Evolutionary conservation across 2,888 invertebrate genomes (phyloP), one percentile per base, ranked within the genome.

Genomic region (Protonemura montana): DNA sequence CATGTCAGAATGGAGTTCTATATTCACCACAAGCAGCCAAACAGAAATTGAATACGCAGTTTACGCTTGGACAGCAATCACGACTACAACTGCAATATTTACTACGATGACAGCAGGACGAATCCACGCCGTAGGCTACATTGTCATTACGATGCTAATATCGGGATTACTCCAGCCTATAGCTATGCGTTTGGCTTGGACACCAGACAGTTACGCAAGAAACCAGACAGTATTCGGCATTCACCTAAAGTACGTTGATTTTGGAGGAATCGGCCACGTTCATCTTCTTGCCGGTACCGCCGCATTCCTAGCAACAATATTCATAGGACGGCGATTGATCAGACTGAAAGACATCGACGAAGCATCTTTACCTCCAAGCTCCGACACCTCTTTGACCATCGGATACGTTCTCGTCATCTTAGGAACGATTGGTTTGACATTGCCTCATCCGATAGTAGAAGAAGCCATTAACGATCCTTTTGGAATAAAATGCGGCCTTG

Each of bases 111-210:
- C 90, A 28, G 89, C 89, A 0, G 91, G 91, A 13, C 89, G 91
- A 87, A 88, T 90, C 26, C 90, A 90, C 77, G 88, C 90, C 21
- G 82, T 90, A n/a, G 90, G 89, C 2, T 89, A 88, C 86, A 88
- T 89, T 42, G 88, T 89, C 76, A 89, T 89, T 76, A 89, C 89
- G 5, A 85, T 89, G 0, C 27, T 91, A 0, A 88, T 90, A 13
- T 89, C 90, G 2, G 89, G 89, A 0, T 5, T 91, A 6, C 85
- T 90, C 59, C 90, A 90, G 86, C 91, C 91, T 0, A 85, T 91
- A 1, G 76, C 91, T 7, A 90, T 91, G 28, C 91, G 90, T 87
- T 91, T 91, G 91, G 88, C 89, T n/a, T 91, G 91, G 90, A 89
- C 89, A 21, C 85, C 88, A 0, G 77, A 89, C 1, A 91, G 91